These are phyloP conservation scores for Apomyelois bistriatella DNA, from an alignment of 2,888 invertebrate genomes.

Conservation along the genomic window DNA sequence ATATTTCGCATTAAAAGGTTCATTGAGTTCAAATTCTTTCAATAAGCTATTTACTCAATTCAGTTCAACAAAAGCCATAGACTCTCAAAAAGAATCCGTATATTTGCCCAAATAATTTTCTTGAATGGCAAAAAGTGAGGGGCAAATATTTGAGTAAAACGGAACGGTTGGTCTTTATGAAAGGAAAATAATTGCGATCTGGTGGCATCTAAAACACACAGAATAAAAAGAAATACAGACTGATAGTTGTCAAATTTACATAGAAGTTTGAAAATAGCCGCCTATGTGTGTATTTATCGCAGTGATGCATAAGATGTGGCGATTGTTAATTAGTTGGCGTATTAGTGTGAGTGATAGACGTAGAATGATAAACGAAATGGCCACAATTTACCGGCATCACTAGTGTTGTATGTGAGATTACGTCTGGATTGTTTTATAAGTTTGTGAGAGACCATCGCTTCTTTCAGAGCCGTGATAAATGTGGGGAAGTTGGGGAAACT, in stretches of 20 bases:
- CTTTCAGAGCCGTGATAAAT: not conserved
- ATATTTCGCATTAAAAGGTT: too few species aligned
- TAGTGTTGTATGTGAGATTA: too few species aligned
- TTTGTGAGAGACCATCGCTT: not conserved
- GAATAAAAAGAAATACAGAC: too few species aligned
- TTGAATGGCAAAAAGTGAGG: not conserved
- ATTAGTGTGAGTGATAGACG: too few species aligned
- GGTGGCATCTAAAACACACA: not conserved
- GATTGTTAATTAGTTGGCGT: too few species aligned
- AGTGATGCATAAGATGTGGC: too few species aligned
- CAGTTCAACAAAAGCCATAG: not conserved
- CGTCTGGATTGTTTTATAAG: too few species aligned
- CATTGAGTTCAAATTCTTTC: not conserved
- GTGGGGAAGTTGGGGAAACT: not conserved
- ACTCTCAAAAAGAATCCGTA: not conserved
- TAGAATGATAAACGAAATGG: too few species aligned
- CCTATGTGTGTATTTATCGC: too few species aligned
- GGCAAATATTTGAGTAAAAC: not conserved
- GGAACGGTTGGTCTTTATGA: not conserved
- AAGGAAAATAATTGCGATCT: not conserved
- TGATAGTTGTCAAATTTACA: too few species aligned
- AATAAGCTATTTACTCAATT: not conserved
- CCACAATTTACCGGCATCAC: too few species aligned
- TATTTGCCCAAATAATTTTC: not conserved
- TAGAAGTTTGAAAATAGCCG: too few species aligned